These are phyloP conservation scores for Pollenia griseotomentosa DNA, from an alignment of 2,888 invertebrate genomes.

Conservation along the genomic window DNA sequence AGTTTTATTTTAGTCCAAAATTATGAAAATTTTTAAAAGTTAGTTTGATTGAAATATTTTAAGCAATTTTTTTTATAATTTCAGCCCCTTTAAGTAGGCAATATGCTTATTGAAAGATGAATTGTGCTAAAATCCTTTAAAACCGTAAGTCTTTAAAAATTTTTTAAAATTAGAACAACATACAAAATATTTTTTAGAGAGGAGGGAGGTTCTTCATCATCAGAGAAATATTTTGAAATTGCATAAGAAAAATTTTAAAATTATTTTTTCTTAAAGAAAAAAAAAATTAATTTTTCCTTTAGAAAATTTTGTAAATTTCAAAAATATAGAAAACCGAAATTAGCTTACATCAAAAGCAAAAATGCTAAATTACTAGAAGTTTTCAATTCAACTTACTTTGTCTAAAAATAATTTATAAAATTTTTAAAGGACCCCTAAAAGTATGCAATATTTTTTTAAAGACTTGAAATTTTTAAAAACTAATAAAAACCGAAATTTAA, in stretches of 20 bases:
- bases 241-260: no score
- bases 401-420: no score
- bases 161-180: not conserved
- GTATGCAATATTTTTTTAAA: slow-evolving; percentile 32
- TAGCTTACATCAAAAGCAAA: not conserved
- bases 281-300: not conserved
- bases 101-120: not conserved
- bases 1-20: no score
- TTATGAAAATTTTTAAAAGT: no score
- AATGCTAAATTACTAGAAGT: not conserved
- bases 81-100: not conserved
- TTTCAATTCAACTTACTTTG: no score
- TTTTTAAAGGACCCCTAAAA: not conserved
- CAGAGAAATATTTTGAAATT: no score
- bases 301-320: not conserved
- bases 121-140: not conserved
- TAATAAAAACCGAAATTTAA: slow-evolving; percentile 1
- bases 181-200: not conserved
- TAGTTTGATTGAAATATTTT: no score
- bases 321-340: not conserved
- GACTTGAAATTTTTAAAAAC: not conserved
- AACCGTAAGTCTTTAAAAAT: not conserved
- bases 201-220: no score
- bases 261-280: no score
- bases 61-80: not conserved